Conservation (phyloP, 2,797 vertebrate genomes). For the Sebastes vulpes region DNA sequence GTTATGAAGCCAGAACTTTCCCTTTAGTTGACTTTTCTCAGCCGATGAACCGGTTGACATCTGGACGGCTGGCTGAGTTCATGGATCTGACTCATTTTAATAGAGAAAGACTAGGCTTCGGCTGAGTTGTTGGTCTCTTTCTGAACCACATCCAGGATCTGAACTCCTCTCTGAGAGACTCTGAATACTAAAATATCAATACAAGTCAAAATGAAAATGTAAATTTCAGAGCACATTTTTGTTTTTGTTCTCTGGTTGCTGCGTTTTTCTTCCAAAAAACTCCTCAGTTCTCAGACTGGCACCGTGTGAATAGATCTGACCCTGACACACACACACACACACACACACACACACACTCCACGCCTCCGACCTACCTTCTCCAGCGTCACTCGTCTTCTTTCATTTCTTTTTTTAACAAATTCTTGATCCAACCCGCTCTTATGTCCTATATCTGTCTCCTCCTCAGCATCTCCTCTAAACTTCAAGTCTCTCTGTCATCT, state of each 20-base stretch:
- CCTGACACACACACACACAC: background rate
- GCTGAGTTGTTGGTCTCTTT: background rate
- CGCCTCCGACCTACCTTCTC: background rate
- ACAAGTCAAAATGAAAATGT: background rate
- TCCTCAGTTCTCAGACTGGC: background rate
- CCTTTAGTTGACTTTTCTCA: background rate
- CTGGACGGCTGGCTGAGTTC: background rate
- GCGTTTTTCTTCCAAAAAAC: background rate
- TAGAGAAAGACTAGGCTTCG: no score
- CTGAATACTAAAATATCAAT: background rate
- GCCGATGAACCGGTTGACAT: background rate
- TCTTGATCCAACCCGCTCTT: background rate
- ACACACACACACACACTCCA: background rate
- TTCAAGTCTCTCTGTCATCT: constrained; percentile 13
- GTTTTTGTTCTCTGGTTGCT: background rate
- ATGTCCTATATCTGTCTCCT: background rate
- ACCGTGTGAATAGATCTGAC: constrained; percentile 12
- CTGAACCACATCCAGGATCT: background rate
- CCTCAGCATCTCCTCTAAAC: background rate
- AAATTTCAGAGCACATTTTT: constrained; percentile 1
- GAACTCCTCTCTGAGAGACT: background rate
- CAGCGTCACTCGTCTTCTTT: background rate
- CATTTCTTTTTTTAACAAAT: background rate
- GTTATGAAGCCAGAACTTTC: background rate
- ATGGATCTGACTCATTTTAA: background rate